Conservation (phyloP, 2,888 invertebrate species). For the Euplagia quadripunctaria region DNA sequence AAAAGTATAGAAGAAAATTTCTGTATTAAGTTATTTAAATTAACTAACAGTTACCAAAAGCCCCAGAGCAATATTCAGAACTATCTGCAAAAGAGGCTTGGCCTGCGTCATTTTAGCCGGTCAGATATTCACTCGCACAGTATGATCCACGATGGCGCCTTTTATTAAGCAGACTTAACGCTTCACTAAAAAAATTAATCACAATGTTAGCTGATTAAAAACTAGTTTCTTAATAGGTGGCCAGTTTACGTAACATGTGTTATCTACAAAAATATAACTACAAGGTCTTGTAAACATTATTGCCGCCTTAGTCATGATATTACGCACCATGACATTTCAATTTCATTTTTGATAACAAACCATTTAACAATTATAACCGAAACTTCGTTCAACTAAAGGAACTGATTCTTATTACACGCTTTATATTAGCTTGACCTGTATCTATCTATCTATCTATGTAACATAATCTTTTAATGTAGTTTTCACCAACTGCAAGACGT, state of each 20-base stretch:
- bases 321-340: not conserved
- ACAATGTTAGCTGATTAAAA: constrained; percentile 14
- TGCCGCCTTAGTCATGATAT: not conserved
- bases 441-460: no score
- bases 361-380: not conserved
- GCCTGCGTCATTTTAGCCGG: constrained; percentile 32
- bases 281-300: not conserved
- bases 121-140: constrained; percentile 29
- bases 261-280: not conserved
- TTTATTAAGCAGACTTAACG: constrained; percentile 33
- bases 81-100: constrained; percentile 24
- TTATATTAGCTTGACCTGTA: no score
- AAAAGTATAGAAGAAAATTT: not conserved
- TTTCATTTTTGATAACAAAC: not conserved
- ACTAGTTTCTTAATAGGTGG: not conserved
- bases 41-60: constrained; percentile 40
- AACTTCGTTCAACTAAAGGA: not conserved
- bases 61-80: constrained; percentile 28
- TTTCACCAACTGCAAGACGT: no score
- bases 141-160: constrained; percentile 11
- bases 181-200: constrained; percentile 31
- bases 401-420: no score
- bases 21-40: not conserved
- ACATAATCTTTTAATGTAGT: no score
- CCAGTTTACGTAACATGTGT: constrained; percentile 9